Evolutionary conservation across 1,140 invertebrate species (phyloP).

Genomic region (Cylas formicarius): DNA sequence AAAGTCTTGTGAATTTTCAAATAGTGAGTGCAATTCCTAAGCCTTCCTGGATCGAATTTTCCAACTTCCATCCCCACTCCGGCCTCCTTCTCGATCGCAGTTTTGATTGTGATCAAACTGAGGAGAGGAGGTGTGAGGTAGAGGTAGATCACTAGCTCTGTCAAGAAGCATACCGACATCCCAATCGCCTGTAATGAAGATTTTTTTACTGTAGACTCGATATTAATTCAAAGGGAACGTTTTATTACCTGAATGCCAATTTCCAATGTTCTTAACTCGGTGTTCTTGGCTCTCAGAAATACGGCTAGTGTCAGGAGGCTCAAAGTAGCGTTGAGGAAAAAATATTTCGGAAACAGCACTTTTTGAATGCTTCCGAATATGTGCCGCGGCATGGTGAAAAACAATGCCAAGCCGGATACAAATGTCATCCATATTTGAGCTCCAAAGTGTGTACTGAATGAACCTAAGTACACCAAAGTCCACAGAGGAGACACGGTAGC

Average conservation of each 20-base stretch:
- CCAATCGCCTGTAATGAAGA: constrained; percentile 52
- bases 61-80: constrained; percentile 67
- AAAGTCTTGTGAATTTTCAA: constrained; percentile 59
- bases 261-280: constrained; percentile 21
- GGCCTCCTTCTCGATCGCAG: constrained; percentile 58
- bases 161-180: constrained; percentile 59
- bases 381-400: constrained; percentile 73
- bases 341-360: constrained; percentile 79
- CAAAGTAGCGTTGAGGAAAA: constrained; percentile 65
- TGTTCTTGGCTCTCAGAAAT: constrained; percentile 32
- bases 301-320: constrained; percentile 62
- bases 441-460: constrained; percentile 70
- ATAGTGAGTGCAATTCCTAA: constrained; percentile 64
- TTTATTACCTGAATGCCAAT: constrained; percentile 32
- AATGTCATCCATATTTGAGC: constrained; percentile 86
- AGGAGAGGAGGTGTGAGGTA: constrained; percentile 61
- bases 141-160: constrained; percentile 60
- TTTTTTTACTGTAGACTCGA: not conserved
- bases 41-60: constrained; percentile 53
- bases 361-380: constrained; percentile 76
- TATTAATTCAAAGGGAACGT: constrained; percentile 7
- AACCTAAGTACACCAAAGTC: constrained; percentile 60
- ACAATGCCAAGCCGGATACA: constrained; percentile 73
- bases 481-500: constrained; percentile 41
- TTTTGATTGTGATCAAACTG: constrained; percentile 58